A percentile compares a stretch with the other conserved stretches of the same genome.
Conservation (phyloP, 1,140 invertebrate species). For the Caenorhabditis inopinata region DNA sequence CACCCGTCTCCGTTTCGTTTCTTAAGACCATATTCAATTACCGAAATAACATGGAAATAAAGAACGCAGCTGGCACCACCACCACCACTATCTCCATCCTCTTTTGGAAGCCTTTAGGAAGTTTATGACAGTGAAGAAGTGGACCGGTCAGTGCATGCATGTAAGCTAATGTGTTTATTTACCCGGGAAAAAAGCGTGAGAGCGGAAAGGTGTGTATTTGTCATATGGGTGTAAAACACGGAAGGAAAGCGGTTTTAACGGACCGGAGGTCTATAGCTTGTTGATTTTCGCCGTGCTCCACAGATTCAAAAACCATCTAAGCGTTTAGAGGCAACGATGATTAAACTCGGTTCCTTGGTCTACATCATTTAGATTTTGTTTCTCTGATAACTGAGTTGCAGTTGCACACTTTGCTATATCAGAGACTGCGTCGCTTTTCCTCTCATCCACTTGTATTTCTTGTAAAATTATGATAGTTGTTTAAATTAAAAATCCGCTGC, state of each 20-base stretch:
- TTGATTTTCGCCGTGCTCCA: background rate
- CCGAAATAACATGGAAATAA: background rate
- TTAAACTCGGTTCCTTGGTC: too few species aligned
- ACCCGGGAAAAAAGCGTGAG: background rate
- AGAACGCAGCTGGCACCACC: background rate
- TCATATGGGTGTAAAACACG: constrained; percentile 27
- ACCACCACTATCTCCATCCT: background rate
- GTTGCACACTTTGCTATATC: too few species aligned
- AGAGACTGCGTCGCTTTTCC: too few species aligned
- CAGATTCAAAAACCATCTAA: background rate
- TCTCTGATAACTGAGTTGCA: too few species aligned
- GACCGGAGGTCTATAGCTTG: background rate
- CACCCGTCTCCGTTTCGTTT: too few species aligned
- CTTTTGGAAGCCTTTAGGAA: too few species aligned
- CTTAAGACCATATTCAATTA: constrained; percentile 3
- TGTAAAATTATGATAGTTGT: background rate
- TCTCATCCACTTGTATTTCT: background rate
- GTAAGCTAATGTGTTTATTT: constrained; percentile 33
- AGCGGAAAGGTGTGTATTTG: constrained; percentile 21
- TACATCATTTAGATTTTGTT: too few species aligned
- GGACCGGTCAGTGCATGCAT: constrained; percentile 26
- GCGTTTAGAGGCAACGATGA: background rate
- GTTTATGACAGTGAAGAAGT: background rate
- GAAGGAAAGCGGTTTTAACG: constrained; percentile 12
- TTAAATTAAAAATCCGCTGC: background rate